A percentile compares a stretch with the other conserved stretches of the same genome.
Conservation (phyloP, 2,888 invertebrate species). For the Eristalis tenax region DNA sequence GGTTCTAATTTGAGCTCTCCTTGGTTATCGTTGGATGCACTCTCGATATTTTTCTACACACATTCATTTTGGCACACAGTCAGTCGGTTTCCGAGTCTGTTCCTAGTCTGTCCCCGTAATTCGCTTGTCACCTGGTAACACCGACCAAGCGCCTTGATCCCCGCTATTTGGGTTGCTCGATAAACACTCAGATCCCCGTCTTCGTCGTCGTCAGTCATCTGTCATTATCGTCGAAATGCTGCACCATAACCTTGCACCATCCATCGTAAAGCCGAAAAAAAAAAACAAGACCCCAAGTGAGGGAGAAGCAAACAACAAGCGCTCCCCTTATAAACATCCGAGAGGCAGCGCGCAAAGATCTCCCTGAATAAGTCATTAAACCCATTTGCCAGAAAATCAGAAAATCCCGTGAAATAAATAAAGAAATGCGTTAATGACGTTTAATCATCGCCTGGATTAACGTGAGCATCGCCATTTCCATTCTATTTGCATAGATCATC, state of each 20-base stretch:
- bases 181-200: not conserved
- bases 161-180: not conserved
- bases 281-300: not conserved
- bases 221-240: constrained; percentile 18
- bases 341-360: constrained; percentile 1
- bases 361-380: constrained; percentile 53
- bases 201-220: not conserved
- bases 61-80: no score
- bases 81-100: no score
- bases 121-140: not conserved
- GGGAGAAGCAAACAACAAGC: not conserved
- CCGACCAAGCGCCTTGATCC: not conserved
- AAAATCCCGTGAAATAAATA: constrained; percentile 18
- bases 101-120: no score
- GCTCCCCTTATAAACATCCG: not conserved
- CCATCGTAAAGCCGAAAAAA: constrained; percentile 7
- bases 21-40: no score
- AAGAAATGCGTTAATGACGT: constrained; percentile 16
- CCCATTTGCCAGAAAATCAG: constrained; percentile 29
- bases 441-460: constrained; percentile 10
- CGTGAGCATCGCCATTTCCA: not conserved
- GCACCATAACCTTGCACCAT: constrained; percentile 10
- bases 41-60: no score
- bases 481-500: constrained; percentile 34
- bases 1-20: no score